Evolutionary conservation across 2,888 invertebrate genomes (phyloP).

Genomic region (Tipula lateralis): DNA sequence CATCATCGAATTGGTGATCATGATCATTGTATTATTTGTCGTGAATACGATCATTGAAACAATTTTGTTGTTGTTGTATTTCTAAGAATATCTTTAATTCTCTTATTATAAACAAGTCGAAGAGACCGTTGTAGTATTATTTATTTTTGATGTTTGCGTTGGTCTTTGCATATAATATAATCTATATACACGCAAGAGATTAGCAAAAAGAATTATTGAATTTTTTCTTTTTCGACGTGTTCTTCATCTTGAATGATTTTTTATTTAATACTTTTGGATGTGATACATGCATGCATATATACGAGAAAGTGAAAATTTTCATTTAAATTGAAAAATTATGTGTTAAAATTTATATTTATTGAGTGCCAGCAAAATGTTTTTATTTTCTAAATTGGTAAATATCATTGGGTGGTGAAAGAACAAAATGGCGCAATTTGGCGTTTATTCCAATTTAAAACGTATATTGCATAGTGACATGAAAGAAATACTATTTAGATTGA

Average conservation of each 20-base stretch:
- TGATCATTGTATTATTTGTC: slow-evolving; percentile 7
- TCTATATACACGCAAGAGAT: not conserved
- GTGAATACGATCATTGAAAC: not conserved
- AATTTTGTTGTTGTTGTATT: not conserved
- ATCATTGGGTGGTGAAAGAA: not conserved
- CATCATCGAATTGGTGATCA: not conserved
- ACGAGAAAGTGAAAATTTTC: not conserved
- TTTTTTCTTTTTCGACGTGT: not conserved
- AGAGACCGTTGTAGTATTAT: not conserved
- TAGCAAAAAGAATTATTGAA: not conserved
- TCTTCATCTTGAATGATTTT: not conserved
- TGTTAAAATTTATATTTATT: slow-evolving; percentile 9
- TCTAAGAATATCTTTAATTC: not conserved
- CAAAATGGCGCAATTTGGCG: not conserved
- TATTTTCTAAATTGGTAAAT: not conserved
- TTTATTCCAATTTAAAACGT: too few species aligned
- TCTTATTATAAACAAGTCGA: not conserved
- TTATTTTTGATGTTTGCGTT: slow-evolving; percentile 19
- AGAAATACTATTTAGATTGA: too few species aligned
- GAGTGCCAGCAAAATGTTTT: not conserved
- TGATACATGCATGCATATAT: not conserved
- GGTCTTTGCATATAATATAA: not conserved
- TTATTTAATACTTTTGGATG: not conserved
- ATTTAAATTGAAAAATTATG: slow-evolving; percentile 24
- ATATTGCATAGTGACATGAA: too few species aligned